Percentiles rank a stretch among this genome's conserved stretches.
Conservation (phyloP, 2,113 vertebrate genomes). For the Panurus biarmicus region DNA sequence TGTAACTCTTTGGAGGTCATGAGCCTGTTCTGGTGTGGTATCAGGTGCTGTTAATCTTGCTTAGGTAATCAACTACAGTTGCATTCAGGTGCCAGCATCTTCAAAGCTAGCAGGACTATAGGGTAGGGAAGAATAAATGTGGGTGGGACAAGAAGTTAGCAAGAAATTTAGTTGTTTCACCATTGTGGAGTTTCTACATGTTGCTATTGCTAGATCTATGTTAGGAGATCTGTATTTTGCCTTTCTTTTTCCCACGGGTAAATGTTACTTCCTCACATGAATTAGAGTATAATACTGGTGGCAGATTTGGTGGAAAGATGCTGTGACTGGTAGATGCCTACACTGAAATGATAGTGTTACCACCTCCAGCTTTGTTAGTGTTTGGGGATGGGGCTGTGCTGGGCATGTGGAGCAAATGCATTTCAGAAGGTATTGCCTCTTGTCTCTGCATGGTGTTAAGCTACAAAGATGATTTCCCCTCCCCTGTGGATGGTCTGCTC, state of each 20-base stretch:
- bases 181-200: accelerated
- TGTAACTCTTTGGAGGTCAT: background rate
- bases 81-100: background rate
- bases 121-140: background rate
- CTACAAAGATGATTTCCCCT: background rate
- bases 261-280: background rate
- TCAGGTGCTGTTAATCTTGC: background rate
- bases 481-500: background rate
- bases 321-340: background rate
- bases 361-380: background rate
- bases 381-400: background rate
- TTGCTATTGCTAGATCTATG: background rate
- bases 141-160: accelerated
- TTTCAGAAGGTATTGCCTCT: background rate
- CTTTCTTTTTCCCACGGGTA: background rate
- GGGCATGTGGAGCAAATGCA: background rate
- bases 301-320: background rate
- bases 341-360: background rate
- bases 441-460: background rate
- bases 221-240: background rate
- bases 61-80: background rate
- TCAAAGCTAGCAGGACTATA: background rate
- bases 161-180: accelerated
- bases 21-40: background rate
- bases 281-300: background rate